phyloP scores from a whole-genome alignment of 2,113 vertebrate genomes.

The Silurus asotus region DNA sequence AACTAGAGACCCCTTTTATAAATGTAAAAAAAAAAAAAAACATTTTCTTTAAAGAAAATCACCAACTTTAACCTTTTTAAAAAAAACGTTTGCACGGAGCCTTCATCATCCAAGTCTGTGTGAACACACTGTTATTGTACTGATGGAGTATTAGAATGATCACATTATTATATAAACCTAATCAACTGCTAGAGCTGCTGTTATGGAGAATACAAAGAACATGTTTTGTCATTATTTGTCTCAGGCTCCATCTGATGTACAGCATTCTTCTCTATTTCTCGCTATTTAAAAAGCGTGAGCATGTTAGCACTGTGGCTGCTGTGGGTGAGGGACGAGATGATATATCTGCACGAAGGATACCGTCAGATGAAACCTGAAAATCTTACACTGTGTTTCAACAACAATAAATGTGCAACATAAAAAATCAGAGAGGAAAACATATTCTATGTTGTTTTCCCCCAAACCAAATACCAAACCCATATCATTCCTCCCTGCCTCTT shows the following conservation, averaged over 20 bases:
- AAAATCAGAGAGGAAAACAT: neutral
- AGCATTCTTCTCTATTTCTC: neutral
- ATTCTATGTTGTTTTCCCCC: neutral
- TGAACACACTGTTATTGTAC: neutral
- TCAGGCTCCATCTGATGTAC: neutral
- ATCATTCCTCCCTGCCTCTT: neutral
- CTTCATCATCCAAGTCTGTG: neutral
- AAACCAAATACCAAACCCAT: neutral
- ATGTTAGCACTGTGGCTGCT: neutral
- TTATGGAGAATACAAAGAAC: neutral
- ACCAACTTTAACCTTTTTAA: too few species aligned
- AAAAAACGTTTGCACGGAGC: too few species aligned
- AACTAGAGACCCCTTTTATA: neutral
- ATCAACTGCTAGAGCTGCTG: neutral
- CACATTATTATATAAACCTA: neutral
- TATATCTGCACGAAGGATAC: neutral
- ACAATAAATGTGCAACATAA: neutral
- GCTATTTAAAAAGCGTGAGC: too few species aligned
- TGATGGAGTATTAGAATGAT: neutral
- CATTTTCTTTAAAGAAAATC: neutral
- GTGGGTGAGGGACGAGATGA: neutral
- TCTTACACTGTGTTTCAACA: neutral
- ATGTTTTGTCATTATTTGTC: neutral
- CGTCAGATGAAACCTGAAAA: neutral
- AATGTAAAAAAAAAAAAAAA: neutral